These are phyloP conservation scores for Grammomys dolichurus DNA, from an alignment of 2,113 vertebrate genomes.

Conservation along the genomic window DNA sequence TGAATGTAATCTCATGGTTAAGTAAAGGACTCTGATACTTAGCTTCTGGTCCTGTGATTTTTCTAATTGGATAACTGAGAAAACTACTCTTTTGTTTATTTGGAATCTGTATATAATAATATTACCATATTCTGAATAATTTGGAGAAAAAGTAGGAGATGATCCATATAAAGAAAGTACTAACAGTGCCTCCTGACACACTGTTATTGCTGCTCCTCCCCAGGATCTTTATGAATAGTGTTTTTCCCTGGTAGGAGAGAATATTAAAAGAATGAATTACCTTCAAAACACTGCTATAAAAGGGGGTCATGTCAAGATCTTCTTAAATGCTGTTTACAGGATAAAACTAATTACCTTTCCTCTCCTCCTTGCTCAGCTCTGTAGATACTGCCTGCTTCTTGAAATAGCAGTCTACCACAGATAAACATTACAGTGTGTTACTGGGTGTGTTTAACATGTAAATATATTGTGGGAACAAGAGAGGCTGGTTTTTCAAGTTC, in stretches of 20 bases:
- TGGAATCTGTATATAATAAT: background rate
- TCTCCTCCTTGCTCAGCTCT: background rate
- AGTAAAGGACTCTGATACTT: background rate
- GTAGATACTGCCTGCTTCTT: constrained; percentile 69
- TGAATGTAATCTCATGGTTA: background rate
- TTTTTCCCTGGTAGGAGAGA: background rate
- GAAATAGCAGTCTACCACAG: constrained; percentile 66
- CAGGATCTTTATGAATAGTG: background rate
- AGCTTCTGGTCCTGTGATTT: constrained; percentile 8
- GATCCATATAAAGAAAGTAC: background rate
- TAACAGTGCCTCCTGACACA: background rate
- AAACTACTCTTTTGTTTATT: constrained; percentile 5
- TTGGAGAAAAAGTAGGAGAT: background rate
- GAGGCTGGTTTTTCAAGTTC: constrained; percentile 87
- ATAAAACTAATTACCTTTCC: constrained; percentile 55
- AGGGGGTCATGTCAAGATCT: background rate
- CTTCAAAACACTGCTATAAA: constrained; percentile 33
- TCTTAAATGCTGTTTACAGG: constrained; percentile 10
- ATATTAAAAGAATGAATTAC: constrained; percentile 37
- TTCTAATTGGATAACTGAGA: background rate
- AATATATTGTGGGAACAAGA: constrained; percentile 77
- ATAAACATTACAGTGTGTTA: constrained; percentile 72
- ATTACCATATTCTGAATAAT: background rate
- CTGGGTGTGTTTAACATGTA: constrained; percentile 82
- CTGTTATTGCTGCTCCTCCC: background rate